A percentile compares a stretch with the other conserved stretches of the same genome.
phyloP scores from a whole-genome alignment of 2,888 invertebrate genomes.

The Lasioglossum figueresi region DNA sequence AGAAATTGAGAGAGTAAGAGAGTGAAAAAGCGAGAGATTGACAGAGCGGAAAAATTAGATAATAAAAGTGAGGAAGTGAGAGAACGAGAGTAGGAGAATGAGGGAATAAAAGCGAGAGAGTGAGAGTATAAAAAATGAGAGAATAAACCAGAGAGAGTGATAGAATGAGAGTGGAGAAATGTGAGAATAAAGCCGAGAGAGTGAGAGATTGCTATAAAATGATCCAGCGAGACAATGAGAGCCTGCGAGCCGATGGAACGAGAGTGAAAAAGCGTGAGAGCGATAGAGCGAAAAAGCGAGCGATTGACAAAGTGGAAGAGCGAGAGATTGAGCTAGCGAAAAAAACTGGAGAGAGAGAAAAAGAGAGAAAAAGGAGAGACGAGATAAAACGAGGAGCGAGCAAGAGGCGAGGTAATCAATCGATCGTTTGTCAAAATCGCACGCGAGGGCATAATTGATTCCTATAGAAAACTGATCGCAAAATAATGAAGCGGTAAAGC shows the following conservation, averaged over 20 bases:
- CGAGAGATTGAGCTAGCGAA: not conserved
- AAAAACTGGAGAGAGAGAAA: not conserved
- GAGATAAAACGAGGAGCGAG: not conserved
- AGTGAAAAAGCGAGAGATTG: not conserved
- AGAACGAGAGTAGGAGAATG: too few species aligned
- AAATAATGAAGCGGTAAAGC: conserved; percentile 36
- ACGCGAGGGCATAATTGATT: conserved; percentile 50
- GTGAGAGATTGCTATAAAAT: not conserved
- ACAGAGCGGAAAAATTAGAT: too few species aligned
- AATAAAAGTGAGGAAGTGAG: too few species aligned
- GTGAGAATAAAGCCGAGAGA: not conserved
- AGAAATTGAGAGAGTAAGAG: not conserved
- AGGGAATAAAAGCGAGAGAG: too few species aligned
- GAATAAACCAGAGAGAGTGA: not conserved
- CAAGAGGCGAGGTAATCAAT: conserved; percentile 47
- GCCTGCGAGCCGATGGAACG: not conserved
- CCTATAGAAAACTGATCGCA: conserved; percentile 45
- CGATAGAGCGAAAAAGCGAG: not conserved
- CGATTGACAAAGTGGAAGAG: conserved; percentile 3
- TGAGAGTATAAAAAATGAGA: too few species aligned
- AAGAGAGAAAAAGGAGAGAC: not conserved
- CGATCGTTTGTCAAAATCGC: conserved; percentile 49
- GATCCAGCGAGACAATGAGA: not conserved
- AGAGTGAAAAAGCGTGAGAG: not conserved
- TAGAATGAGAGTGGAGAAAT: not conserved